phyloP scores from a whole-genome alignment of 2,888 invertebrate species.

The Metalampra italica region DNA sequence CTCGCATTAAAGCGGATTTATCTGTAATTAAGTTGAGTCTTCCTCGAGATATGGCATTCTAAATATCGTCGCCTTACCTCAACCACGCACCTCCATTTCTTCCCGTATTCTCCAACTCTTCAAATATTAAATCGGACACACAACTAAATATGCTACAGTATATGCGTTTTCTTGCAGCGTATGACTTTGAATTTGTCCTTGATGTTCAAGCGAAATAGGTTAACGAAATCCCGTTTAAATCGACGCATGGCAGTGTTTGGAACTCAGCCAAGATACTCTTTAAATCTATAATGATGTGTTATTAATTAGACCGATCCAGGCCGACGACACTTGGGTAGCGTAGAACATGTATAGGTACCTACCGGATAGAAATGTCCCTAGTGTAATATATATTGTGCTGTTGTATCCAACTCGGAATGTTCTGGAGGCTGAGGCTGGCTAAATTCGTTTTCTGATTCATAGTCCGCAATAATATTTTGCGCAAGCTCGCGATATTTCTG shows the following conservation, averaged over 20 bases:
- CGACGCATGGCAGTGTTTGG: slow-evolving; percentile 47
- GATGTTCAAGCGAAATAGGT: slow-evolving; percentile 51
- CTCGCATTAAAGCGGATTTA: too few relatives aligned
- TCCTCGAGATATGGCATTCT: too few relatives aligned
- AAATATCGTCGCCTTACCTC: too few relatives aligned
- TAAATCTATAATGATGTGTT: slow-evolving; percentile 45
- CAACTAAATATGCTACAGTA: neutral
- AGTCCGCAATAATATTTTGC: slow-evolving; percentile 40
- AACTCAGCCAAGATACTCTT: slow-evolving; percentile 43
- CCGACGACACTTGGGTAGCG: slow-evolving; percentile 22
- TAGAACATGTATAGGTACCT: slow-evolving; percentile 19
- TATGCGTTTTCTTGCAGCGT: neutral
- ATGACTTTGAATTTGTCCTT: slow-evolving; percentile 32
- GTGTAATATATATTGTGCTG: neutral
- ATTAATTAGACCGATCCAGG: slow-evolving; percentile 47
- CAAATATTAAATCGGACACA: neutral
- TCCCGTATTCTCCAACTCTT: too few relatives aligned
- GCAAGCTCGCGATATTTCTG: slow-evolving; percentile 31
- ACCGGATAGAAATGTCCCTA: too few relatives aligned
- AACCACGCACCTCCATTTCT: too few relatives aligned
- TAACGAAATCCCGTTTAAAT: slow-evolving; percentile 49
- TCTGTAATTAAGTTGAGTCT: too few relatives aligned
- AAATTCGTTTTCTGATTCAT: slow-evolving; percentile 54
- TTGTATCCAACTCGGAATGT: slow-evolving; percentile 31
- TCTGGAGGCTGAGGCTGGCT: slow-evolving; percentile 31